phyloP scores from a whole-genome alignment of 2,113 vertebrate species.

The Solea solea region DNA sequence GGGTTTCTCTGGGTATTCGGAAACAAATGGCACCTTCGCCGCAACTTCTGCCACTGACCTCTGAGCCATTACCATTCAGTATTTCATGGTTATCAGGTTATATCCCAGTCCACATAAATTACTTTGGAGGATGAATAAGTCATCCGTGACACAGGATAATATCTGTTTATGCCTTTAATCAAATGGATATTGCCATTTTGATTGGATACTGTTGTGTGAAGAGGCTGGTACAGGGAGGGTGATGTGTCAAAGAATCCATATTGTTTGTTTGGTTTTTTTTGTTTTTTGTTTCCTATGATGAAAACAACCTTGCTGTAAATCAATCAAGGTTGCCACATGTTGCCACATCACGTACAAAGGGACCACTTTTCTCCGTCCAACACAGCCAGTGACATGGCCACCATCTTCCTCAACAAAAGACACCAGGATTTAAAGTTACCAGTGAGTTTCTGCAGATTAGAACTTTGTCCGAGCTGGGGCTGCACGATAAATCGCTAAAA shows the following conservation, averaged over 20 bases:
- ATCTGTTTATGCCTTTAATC: constrained; percentile 42
- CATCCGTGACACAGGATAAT: not conserved
- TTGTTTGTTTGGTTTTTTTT: not conserved
- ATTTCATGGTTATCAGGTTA: constrained; percentile 39
- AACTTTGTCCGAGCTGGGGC: too few relatives aligned
- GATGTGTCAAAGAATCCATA: not conserved
- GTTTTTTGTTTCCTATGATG: not conserved
- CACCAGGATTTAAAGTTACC: too few relatives aligned
- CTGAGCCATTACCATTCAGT: constrained; percentile 53
- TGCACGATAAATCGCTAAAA: too few relatives aligned
- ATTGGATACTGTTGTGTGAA: constrained; percentile 4
- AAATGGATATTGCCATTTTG: constrained; percentile 20
- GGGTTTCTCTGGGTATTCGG: constrained; percentile 51
- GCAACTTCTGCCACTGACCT: constrained; percentile 56
- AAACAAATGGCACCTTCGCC: constrained; percentile 56
- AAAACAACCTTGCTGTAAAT: constrained; percentile 13
- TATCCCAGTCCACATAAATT: constrained; percentile 40
- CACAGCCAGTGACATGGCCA: not conserved
- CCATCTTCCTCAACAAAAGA: too few relatives aligned
- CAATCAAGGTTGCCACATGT: not conserved
- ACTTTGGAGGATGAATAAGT: constrained; percentile 15
- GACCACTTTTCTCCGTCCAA: not conserved
- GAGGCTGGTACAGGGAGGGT: not conserved
- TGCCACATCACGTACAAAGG: not conserved
- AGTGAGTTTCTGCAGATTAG: too few relatives aligned